Evolutionary conservation across 2,113 vertebrate species (phyloP).

Genomic region (Seriola dumerili): DNA sequence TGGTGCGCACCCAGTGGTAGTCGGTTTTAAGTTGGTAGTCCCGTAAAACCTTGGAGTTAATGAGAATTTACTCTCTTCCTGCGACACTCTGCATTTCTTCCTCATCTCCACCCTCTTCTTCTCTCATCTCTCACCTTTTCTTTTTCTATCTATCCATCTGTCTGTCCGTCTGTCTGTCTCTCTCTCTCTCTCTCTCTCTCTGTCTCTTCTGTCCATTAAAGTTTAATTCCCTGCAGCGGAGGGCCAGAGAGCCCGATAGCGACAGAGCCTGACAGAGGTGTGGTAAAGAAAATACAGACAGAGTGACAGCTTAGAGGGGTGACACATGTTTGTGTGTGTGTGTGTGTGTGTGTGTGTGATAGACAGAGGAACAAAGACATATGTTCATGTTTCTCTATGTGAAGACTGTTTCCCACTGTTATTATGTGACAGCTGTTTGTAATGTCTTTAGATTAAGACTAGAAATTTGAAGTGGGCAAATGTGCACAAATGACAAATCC

Average conservation of each 20-base stretch:
- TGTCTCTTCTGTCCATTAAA: slow-evolving; percentile 58
- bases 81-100: neutral
- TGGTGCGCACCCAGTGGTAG: slow-evolving; percentile 2
- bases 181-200: neutral
- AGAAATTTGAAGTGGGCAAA: slow-evolving; percentile 33
- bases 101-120: slow-evolving; percentile 13
- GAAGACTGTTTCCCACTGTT: slow-evolving; percentile 5
- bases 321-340: neutral
- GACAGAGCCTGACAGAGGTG: slow-evolving; percentile 63
- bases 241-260: slow-evolving; percentile 58
- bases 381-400: slow-evolving; percentile 22
- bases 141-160: slow-evolving; percentile 5
- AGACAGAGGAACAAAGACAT: slow-evolving; percentile 21
- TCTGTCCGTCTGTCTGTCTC: neutral
- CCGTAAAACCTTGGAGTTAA: slow-evolving; percentile 22
- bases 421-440: slow-evolving; percentile 47
- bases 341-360: slow-evolving; percentile 1
- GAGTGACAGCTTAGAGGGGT: slow-evolving; percentile 48
- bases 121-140: slow-evolving; percentile 9
- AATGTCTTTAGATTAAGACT: slow-evolving; percentile 54
- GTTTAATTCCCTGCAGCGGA: slow-evolving; percentile 71
- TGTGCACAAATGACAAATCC: slow-evolving; percentile 34
- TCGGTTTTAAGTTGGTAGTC: slow-evolving; percentile 39
- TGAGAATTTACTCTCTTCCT: slow-evolving; percentile 28
- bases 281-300: slow-evolving; percentile 52